These are phyloP conservation scores for Halcyon chelicuti DNA, from an alignment of 2,797 vertebrate genomes.

Conservation along the genomic window DNA sequence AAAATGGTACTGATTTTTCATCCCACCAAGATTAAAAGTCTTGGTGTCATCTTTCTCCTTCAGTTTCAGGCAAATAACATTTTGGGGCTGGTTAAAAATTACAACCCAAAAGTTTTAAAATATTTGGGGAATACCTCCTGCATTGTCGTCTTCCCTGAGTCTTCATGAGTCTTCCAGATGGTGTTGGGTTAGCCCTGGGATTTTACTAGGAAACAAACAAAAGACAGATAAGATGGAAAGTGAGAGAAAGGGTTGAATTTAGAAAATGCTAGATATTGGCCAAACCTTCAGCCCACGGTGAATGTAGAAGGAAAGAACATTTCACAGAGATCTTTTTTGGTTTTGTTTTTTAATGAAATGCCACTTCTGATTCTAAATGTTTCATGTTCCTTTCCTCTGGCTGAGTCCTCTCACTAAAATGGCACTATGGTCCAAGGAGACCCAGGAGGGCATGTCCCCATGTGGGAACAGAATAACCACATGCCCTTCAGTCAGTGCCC, in stretches of 20 bases:
- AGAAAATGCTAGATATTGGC: not conserved
- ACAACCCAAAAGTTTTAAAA: not conserved
- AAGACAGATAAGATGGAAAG: not conserved
- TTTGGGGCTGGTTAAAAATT: not conserved
- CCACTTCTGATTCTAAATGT: not conserved
- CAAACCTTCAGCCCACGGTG: not conserved
- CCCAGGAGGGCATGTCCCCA: not conserved
- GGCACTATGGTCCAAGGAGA: not conserved
- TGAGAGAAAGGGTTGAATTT: not conserved
- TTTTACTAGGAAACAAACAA: not conserved
- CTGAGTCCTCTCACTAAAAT: not conserved
- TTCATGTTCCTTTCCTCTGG: not conserved
- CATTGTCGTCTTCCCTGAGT: not conserved
- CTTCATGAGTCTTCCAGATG: not conserved
- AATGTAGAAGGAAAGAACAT: not conserved
- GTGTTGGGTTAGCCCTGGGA: not conserved
- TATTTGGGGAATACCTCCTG: not conserved
- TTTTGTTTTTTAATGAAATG: not conserved
- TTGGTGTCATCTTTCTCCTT: not conserved
- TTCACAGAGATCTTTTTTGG: fast-evolving
- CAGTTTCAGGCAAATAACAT: not conserved
- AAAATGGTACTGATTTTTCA: not conserved
- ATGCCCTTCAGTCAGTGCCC: not conserved
- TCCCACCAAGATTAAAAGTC: not conserved
- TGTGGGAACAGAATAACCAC: not conserved